Base-by-base conservation (phyloP, 2,797 vertebrate genomes). In the Tapirus indicus region DNA sequence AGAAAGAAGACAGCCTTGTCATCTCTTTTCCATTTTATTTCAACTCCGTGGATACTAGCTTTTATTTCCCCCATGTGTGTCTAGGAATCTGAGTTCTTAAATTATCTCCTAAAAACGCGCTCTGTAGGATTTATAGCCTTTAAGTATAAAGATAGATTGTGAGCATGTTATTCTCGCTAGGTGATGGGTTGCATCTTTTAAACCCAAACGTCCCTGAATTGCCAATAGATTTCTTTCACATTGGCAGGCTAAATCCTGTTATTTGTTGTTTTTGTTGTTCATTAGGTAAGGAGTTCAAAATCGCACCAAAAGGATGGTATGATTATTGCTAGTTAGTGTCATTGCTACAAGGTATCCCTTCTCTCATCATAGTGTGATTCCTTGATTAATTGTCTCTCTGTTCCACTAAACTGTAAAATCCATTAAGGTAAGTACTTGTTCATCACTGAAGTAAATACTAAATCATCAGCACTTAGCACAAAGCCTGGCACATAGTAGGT, bases 1-100 rank as follows among this genome's bases (percentile, higher is more conserved):
- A 93, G 56, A 62, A 93, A 64, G 17, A 71, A 72, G 13, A 60
- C 1, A 27, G 16, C 2, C 5, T 75, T 68, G 11, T 23, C 21
- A 29, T 78, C 17, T 68, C 29, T 85, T 54, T 23, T 78, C 5
- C 0, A 12, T 87, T 94, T 86, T 77, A 56, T 90, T 91, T 80
- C 66, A 69, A 9, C 18, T 77, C 18, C 3, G 0, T 85, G 35
- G 12, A 32, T 82, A 47, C 29, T 79, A 47, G 79, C 8, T 82
- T 80, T 38, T 47, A 11, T 16, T 25, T 7, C 13, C 3, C 7
- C 9, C 9, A 64, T 14, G 1, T 14, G 1, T 52, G 1, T 88
- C 47, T 74, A 86, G 78, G 56, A 82, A 27, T 77, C 58, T 90
- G 5, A 29, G 6, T 87, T 95, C 80, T 93, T 85, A 90, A 82